Base-by-base conservation (phyloP, 2,888 invertebrate species). In the Cylindroiulus punctatus region DNA sequence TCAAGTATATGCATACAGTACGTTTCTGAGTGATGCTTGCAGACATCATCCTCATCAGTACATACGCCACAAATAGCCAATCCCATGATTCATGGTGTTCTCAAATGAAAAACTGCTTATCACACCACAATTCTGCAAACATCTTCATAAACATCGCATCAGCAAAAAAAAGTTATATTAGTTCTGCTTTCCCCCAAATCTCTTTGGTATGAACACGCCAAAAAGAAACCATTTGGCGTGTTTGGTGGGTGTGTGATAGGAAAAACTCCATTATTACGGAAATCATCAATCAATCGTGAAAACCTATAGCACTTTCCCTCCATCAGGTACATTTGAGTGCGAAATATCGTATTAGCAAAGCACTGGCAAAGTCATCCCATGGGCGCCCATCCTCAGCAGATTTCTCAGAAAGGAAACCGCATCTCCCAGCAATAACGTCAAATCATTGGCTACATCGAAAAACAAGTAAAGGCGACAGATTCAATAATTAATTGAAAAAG, bases 261-360 rank as follows among this genome's bases (percentile, higher is more conserved):
- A 26, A 65, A 65, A 22, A 65, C n/a, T 22, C 57, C 57, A 65
- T 65, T 65, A 65, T 65, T 65, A 22, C 57, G 57, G 57, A 65
- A 65, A 65, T 65, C 57, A 65, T 65, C 57, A 65, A 65, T 65
- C 57, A 65, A 65, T 65, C 22, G 22, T 10, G 57, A 65, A 65
- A 65, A 65, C 22, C 57, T 22, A 65, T 65, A 65, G 19, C 57
- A 22, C 22, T 52, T n/a, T 65, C 57, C 8, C 57, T 65, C 57
- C 2, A 65, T 65, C 57, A 65, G 57, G 57, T 65, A 65, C 22
- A 65, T 22, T 65, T 65, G 57, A 65, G 57, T 10, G 57, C 10
- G 57, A 8, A 22, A 65, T 65, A 22, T 65, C 57, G 4, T 22
- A 65, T 65, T 65, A 22, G 57, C 57, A 22, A 52, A 65, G 57